Evolutionary conservation across 2,888 invertebrate genomes (phyloP), one percentile per base, ranked within the genome.

Genomic region (Calameuta idolon): DNA sequence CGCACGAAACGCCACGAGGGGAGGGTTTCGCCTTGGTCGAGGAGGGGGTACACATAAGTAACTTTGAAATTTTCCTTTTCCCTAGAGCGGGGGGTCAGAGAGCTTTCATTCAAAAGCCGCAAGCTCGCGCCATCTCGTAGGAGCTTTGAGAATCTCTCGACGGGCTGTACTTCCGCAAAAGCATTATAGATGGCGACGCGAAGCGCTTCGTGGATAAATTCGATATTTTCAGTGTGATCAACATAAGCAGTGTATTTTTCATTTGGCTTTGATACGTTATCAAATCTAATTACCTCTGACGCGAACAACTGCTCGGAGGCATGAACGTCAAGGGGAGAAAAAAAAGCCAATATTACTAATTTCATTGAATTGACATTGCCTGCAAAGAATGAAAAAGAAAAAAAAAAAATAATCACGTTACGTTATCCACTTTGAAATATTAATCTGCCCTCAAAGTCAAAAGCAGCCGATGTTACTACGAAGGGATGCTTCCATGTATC

Each of bases 171-270:
- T 76, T 83, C 80, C 75, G 15, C 15, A 33, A 34, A 4, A 69
- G 73, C 1, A 35, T 11, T 23, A 55, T 69, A 82, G 82, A 82
- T 82, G 81, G 74, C 81, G 79, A 69, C 77, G 77, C 79, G 79
- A 73, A 69, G 76, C 75, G 35, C 69, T 82, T 76, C 34, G 69
- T 4, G 12, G 55, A 23, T 68, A 30, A 35, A 69, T 35, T 69
- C 15, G 37, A 76, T 30, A 75, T 31, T 69, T 15, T 55, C 76
- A 74, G 12, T 35, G 40, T 31, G 33, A 23, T 40, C 33, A 40
- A 31, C n/a, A 77, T 12, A 31, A 15, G 12, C 73, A 76, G 76
- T 74, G 77, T 77, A 80, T 78, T 71, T 12, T 11, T 35, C 40
- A 40, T 40, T 55, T 35, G 23, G 40, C 31, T 75, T 35, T 55